Percentiles rank a stretch among this genome's conserved stretches.
phyloP scores from a whole-genome alignment of 1,140 invertebrate genomes.

The Chrysopa pallens region DNA sequence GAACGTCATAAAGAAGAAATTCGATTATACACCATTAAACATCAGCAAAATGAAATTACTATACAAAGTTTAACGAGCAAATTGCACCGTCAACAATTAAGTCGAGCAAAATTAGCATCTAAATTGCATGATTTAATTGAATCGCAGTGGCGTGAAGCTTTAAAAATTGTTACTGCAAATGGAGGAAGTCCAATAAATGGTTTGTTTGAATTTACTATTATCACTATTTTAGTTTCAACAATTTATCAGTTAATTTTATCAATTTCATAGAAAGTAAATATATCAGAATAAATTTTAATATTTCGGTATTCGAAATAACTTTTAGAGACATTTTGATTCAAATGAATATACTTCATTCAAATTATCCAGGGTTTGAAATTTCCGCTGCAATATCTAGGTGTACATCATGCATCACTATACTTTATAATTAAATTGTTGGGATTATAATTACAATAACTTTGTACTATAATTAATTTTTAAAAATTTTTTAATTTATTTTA shows the following conservation, averaged over 20 bases:
- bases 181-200: constrained; percentile 9
- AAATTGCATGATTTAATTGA: constrained; percentile 63
- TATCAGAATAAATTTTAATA: too few species aligned
- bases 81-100: constrained; percentile 30
- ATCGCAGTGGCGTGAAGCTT: constrained; percentile 55
- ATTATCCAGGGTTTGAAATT: too few species aligned
- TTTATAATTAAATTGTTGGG: too few species aligned
- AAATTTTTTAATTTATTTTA: background rate
- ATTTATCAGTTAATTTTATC: too few species aligned
- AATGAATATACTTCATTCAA: background rate
- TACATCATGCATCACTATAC: too few species aligned
- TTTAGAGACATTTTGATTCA: background rate
- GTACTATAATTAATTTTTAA: too few species aligned
- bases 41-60: constrained; percentile 44
- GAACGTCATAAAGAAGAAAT: constrained; percentile 60
- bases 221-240: too few species aligned
- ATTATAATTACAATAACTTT: too few species aligned
- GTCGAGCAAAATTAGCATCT: constrained; percentile 41
- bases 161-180: constrained; percentile 42
- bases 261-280: too few species aligned
- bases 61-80: constrained; percentile 39
- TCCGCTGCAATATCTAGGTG: too few species aligned
- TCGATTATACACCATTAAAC: constrained; percentile 41
- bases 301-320: too few species aligned
- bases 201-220: too few species aligned